Evolutionary conservation across 2,888 invertebrate genomes (phyloP), one percentile per base, ranked within the genome.

Genomic region (Drosophila infuscata): DNA sequence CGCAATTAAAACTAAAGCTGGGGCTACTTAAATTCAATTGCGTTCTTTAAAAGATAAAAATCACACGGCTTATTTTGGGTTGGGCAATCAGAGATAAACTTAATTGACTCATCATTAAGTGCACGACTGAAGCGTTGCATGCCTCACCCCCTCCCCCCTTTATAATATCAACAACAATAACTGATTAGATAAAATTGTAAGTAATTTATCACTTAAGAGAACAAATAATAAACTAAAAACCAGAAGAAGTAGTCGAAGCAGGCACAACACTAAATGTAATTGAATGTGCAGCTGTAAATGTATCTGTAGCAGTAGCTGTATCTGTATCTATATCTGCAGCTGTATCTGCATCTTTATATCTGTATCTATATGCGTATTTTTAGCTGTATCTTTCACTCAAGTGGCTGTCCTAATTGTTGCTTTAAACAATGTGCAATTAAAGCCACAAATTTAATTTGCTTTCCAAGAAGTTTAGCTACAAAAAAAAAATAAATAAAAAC

Each of bases 81-180:
- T 25, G 9, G 49, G 58, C 59, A 69, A 69, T 61, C 69, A 60
- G 51, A 83, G 81, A 75, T 78, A 83, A 73, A 59, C 66, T 77
- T 82, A 84, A 88, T 88, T 84, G 86, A 88, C 69, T 78, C 75
- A 82, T 85, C 78, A 78, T 88, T 74, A 85, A 81, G 62, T 72
- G 88, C 74, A 77, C 69, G 61, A 53, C 54, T 33, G 59, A 70
- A 56, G 63, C 70, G 60, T 70, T 74, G 65, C 78, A 74, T 74
- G 20, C 38, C 38, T 8, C 32, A 20, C 35, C 7, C 15, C 17
- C 17, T 35, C 32, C 20, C 59, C 72, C 67, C 62, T 51, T 17
- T 29, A 48, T 35, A 38, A 20, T 43, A 53, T 9, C 32, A 51
- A n/a, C 49, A 67, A 57, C 49, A 48, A 38, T 46, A 46, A 57